A percentile compares a stretch with the other conserved stretches of the same genome.
phyloP scores from a whole-genome alignment of 2,113 vertebrate species.

The Cryptotis parvus region DNA sequence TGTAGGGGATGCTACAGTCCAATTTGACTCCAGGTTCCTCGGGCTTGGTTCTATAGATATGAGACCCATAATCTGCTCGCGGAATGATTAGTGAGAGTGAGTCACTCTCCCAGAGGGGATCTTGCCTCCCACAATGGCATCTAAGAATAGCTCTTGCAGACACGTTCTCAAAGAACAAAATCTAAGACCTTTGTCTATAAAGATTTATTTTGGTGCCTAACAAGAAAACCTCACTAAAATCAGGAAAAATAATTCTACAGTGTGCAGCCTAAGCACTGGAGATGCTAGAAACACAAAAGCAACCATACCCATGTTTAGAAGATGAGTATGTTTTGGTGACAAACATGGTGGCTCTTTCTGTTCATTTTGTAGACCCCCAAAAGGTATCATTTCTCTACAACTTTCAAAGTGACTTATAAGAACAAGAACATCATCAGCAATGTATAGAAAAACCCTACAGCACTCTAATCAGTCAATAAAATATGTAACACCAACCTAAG shows the following conservation, averaged over 20 bases:
- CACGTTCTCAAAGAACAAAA: constrained; percentile 68
- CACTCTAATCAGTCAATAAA: no score
- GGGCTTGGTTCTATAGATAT: constrained; percentile 62
- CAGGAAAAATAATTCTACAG: constrained; percentile 10
- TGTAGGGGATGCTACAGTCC: constrained; percentile 28
- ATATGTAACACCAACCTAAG: no score
- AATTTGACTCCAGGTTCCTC: constrained; percentile 64
- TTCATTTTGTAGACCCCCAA: not conserved
- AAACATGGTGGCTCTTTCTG: not conserved
- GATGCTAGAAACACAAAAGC: not conserved
- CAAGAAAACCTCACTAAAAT: constrained; percentile 54
- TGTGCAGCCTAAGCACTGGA: not conserved
- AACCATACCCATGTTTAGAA: not conserved
- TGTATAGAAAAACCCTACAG: no score
- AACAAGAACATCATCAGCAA: not conserved
- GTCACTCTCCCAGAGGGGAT: constrained; percentile 74
- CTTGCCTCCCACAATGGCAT: constrained; percentile 70
- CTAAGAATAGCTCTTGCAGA: constrained; percentile 80
- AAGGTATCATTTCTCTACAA: not conserved
- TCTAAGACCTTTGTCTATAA: constrained; percentile 53
- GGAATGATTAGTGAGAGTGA: constrained; percentile 78
- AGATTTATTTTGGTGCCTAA: constrained; percentile 52
- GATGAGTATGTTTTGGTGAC: not conserved
- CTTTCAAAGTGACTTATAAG: not conserved
- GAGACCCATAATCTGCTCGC: constrained; percentile 62